These are phyloP conservation scores for Caenorhabditis drosophilae DNA, from an alignment of 2,888 invertebrate species.

Conservation along the genomic window DNA sequence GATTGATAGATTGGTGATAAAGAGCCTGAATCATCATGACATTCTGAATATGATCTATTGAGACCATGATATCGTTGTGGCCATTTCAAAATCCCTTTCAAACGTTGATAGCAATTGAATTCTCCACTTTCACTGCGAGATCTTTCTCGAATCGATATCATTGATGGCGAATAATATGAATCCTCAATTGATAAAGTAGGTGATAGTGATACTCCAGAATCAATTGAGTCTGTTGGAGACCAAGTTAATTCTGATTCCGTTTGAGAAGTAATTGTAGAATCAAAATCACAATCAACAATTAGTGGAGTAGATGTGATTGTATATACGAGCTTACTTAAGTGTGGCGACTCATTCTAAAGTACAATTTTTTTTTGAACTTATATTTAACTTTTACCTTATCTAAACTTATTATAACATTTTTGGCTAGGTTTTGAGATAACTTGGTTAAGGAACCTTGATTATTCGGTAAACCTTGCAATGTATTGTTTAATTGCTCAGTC, in stretches of 20 bases:
- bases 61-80: conserved; percentile 4
- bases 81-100: conserved; percentile 35
- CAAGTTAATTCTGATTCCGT: conserved; percentile 17
- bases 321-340: conserved; percentile 29
- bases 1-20: neutral
- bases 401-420: conserved; percentile 27
- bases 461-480: conserved; percentile 5
- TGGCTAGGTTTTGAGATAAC: conserved; percentile 15
- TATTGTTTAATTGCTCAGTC: conserved; percentile 12
- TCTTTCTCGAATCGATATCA: conserved; percentile 11
- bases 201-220: conserved; percentile 35
- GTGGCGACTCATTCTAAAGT: conserved; percentile 15
- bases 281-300: conserved; percentile 22
- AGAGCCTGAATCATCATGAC: conserved; percentile 15
- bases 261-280: neutral
- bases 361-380: neutral
- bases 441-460: conserved; percentile 11
- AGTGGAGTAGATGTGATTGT: conserved; percentile 23
- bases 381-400: conserved; percentile 13
- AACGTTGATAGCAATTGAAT: neutral
- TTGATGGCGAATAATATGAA: neutral
- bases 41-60: conserved; percentile 26
- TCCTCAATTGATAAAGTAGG: conserved; percentile 31
- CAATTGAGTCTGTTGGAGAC: conserved; percentile 37
- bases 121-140: conserved; percentile 28